phyloP scores from a whole-genome alignment of 2,797 vertebrate species.

The Lepus oiostolus region DNA sequence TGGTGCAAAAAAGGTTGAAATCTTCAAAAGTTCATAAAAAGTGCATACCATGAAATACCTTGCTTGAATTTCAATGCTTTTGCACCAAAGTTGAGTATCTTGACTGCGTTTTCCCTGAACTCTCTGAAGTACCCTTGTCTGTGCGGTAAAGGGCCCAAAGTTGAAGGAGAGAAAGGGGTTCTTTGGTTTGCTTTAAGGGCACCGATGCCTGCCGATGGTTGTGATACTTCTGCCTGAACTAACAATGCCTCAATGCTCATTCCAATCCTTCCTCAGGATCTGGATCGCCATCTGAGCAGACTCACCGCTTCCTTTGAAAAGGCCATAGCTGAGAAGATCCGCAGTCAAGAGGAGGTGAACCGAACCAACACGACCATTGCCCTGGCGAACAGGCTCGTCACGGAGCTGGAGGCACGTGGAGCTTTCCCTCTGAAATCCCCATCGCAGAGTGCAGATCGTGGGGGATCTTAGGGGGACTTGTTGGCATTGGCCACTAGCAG shows the following conservation, averaged over 20 bases:
- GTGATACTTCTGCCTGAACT: neutral
- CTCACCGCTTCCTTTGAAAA: constrained; percentile 92
- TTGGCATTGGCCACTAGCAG: neutral
- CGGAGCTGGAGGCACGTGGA: constrained; percentile 91
- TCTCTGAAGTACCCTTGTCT: too few species aligned
- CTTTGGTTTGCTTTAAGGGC: neutral
- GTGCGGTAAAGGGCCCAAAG: neutral
- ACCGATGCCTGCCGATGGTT: neutral
- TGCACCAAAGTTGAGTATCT: too few species aligned
- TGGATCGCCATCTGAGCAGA: constrained; percentile 90
- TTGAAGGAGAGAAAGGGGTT: neutral
- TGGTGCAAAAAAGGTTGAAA: too few species aligned
- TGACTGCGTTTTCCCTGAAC: neutral
- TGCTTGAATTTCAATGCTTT: too few species aligned
- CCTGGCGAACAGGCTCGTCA: constrained; percentile 91
- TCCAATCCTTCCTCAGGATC: constrained; percentile 86
- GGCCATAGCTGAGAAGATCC: constrained; percentile 90
- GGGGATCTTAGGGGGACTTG: neutral
- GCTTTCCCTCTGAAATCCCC: constrained; percentile 41
- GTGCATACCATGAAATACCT: too few species aligned
- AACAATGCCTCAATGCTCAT: neutral
- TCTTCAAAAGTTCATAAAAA: too few species aligned
- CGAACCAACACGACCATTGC: constrained; percentile 90
- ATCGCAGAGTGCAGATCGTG: neutral
- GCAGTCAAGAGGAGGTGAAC: constrained; percentile 92